Evolutionary conservation across 2,797 vertebrate species (phyloP), one percentile per base, ranked within the genome.

Genomic region (Tapirus indicus): DNA sequence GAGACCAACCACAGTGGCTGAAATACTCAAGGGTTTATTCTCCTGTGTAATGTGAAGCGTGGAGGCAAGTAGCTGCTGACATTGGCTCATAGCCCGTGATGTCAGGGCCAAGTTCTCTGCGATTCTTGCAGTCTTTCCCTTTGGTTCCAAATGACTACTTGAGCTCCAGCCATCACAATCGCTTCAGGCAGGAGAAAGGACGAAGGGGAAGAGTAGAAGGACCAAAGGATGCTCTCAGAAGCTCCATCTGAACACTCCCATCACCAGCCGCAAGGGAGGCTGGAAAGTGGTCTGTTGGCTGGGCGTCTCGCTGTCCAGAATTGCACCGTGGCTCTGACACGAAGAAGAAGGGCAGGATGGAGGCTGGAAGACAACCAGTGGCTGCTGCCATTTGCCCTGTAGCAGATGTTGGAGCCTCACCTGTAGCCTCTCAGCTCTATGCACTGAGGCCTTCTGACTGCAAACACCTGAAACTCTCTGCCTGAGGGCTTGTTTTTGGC

Each of bases 101-200:
- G 49, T 66, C 47, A 88, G 38, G 62, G 79, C 29, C 66, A 58
- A 74, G 58, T 49, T 86, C 52, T 71, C 44, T 83, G 52, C n/a
- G 56, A 86, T 54, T 91, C 7, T 44, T 12, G 44, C 60, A 6
- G 38, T 68, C 44, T 66, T 95, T 60, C 66, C 35, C 68, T 90
- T 79, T 86, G 90, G 58, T 44, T 86, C 52, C 80, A 80, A 72
- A 54, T 58, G 80, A 47, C 56, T 86, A 64, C 87, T 86, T 80
- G 49, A n/a, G 74, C 41, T 91, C 87, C 66, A 94, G 80, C 66
- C 58, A 41, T 75, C 80, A 80, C 47, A 44, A 4, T 91, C 35
- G 35, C 20, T 72, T 75, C 25, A 49, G 27, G 49, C 11, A 49
- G 56, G 4, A 84, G 62, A 78, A 78, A 72, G 56, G 29, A 69